Evolutionary conservation across 2,888 invertebrate species (phyloP).

Genomic region (Ischnura elegans): DNA sequence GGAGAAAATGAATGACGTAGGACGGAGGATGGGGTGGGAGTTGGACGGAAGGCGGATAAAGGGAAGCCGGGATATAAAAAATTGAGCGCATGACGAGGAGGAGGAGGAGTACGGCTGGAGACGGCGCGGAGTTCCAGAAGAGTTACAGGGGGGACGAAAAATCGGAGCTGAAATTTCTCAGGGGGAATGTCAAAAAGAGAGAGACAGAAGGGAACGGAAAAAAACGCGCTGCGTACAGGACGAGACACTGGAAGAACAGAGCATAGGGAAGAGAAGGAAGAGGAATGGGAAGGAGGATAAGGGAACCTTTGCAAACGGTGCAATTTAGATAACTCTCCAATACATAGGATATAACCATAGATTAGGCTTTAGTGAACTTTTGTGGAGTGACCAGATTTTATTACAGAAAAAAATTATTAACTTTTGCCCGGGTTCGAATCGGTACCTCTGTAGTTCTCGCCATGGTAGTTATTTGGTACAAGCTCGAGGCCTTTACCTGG

Average conservation of each 20-base stretch:
- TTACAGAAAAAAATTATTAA: too few relatives aligned
- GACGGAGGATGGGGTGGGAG: background rate
- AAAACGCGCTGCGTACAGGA: background rate
- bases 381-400: too few relatives aligned
- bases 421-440: too few relatives aligned
- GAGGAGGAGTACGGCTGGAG: background rate
- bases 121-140: background rate
- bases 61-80: background rate
- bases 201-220: background rate
- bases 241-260: background rate
- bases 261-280: too few relatives aligned
- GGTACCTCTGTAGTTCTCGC: too few relatives aligned
- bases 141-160: background rate
- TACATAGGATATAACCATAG: too few relatives aligned
- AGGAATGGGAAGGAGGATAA: too few relatives aligned
- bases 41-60: constrained; percentile 10
- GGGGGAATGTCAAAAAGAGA: background rate
- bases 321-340: too few relatives aligned
- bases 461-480: too few relatives aligned
- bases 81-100: background rate
- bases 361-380: too few relatives aligned
- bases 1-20: constrained; percentile 8
- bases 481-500: too few relatives aligned
- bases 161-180: background rate
- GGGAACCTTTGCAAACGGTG: too few relatives aligned